phyloP scores from a whole-genome alignment of 2,888 invertebrate genomes.

The Heliconius ismenius region DNA sequence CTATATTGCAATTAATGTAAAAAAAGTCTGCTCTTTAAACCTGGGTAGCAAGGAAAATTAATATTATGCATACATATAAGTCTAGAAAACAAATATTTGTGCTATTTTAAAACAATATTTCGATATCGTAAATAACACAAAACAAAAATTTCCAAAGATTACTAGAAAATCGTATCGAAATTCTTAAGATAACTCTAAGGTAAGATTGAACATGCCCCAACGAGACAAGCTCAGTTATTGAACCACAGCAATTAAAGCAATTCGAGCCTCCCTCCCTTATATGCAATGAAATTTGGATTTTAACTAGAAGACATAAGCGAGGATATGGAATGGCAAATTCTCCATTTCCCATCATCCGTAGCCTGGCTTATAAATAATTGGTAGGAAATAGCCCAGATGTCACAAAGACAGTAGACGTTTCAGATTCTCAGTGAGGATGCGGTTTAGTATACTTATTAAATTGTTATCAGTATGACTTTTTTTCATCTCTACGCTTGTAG shows the following conservation, averaged over 20 bases:
- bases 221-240: slow-evolving; percentile 27
- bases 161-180: slow-evolving; percentile 1
- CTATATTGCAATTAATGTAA: too few species aligned
- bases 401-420: slow-evolving; percentile 24
- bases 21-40: too few species aligned
- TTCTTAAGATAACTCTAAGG: slow-evolving; percentile 18
- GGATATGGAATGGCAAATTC: slow-evolving; percentile 16
- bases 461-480: background rate
- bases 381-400: slow-evolving; percentile 30
- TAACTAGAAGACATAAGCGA: slow-evolving; percentile 4
- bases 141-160: background rate
- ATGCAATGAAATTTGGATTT: slow-evolving; percentile 18
- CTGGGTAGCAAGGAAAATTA: too few species aligned
- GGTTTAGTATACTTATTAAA: slow-evolving; percentile 2
- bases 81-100: background rate
- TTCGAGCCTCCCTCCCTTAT: background rate
- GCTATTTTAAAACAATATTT: background rate
- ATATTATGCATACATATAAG: too few species aligned
- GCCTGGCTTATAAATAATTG: slow-evolving; percentile 28
- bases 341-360: slow-evolving; percentile 24
- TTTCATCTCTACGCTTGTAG: background rate
- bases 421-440: slow-evolving; percentile 21
- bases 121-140: background rate
- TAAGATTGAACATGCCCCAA: slow-evolving; percentile 24
- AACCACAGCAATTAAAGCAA: slow-evolving; percentile 26